Evolutionary conservation across 2,888 invertebrate genomes (phyloP).

Genomic region (Syrista parreyssii): DNA sequence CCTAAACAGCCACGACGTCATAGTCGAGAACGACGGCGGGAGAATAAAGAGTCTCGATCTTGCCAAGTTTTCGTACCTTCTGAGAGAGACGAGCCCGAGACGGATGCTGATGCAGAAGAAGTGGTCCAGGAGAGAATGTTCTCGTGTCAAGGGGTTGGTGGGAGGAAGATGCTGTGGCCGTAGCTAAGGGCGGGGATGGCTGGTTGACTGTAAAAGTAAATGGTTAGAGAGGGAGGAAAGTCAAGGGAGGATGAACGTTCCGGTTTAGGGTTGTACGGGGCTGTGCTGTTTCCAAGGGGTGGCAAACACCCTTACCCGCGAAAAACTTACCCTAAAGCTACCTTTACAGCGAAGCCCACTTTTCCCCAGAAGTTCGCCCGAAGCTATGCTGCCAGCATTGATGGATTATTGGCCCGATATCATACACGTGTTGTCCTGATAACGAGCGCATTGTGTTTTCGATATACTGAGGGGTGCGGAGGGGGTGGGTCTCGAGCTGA

Average conservation of each 20-base stretch:
- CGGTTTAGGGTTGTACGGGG: not conserved
- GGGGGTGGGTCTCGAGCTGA: not conserved
- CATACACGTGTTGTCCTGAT: conserved; percentile 24
- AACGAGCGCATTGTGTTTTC: conserved; percentile 21
- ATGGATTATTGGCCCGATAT: conserved; percentile 22
- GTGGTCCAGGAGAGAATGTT: not conserved
- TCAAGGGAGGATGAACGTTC: not conserved
- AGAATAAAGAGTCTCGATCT: conserved; percentile 24
- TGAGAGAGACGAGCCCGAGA: not conserved
- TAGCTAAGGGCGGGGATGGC: too few species aligned
- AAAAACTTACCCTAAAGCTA: not conserved
- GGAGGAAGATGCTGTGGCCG: too few species aligned
- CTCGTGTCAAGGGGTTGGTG: not conserved
- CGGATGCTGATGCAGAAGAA: not conserved
- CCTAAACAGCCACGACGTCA: not conserved
- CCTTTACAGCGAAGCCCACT: conserved; percentile 22
- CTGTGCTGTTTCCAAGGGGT: not conserved
- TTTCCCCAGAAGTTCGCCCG: conserved; percentile 3
- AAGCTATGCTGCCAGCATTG: conserved; percentile 15
- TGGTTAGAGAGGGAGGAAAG: not conserved
- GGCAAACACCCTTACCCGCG: not conserved
- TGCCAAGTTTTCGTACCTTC: conserved; percentile 17
- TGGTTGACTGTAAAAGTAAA: not conserved
- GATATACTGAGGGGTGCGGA: not conserved
- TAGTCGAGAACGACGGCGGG: not conserved